phyloP scores from a whole-genome alignment of 2,888 invertebrate genomes.

The Pseudolycoriella hygida region DNA sequence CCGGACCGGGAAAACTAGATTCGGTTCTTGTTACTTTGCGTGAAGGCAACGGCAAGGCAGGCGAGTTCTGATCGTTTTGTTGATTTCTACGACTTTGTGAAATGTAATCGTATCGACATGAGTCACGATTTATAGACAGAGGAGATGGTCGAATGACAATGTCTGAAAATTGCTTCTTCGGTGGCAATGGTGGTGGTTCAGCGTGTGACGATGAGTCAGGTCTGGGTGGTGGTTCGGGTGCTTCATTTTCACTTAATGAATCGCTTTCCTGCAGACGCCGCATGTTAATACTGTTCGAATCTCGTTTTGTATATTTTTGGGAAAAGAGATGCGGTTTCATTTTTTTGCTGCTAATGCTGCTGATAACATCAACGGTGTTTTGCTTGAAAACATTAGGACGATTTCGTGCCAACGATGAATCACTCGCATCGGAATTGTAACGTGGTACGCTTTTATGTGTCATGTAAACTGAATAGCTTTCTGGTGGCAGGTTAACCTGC shows the following conservation, averaged over 20 bases:
- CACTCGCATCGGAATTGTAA: constrained; percentile 15
- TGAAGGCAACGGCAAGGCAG: constrained; percentile 43
- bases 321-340: constrained; percentile 26
- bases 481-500: constrained; percentile 50
- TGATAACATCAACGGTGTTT: constrained; percentile 31
- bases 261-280: constrained; percentile 28
- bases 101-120: constrained; percentile 24
- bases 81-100: background rate
- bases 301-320: constrained; percentile 27
- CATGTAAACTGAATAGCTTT: constrained; percentile 31
- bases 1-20: constrained; percentile 30
- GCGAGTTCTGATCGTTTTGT: constrained; percentile 25
- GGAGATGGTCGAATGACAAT: constrained; percentile 31
- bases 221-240: constrained; percentile 28
- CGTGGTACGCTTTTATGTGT: constrained; percentile 20
- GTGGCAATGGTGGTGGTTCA: constrained; percentile 56
- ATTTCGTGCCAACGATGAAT: constrained; percentile 12
- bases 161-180: constrained; percentile 45
- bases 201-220: constrained; percentile 30
- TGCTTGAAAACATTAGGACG: constrained; percentile 22
- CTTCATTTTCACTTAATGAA: constrained; percentile 29
- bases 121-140: constrained; percentile 11
- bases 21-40: constrained; percentile 32
- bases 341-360: constrained; percentile 28
- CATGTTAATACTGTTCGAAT: constrained; percentile 29